phyloP scores from a whole-genome alignment of 2,888 invertebrate genomes.

The Eudemis profundana region DNA sequence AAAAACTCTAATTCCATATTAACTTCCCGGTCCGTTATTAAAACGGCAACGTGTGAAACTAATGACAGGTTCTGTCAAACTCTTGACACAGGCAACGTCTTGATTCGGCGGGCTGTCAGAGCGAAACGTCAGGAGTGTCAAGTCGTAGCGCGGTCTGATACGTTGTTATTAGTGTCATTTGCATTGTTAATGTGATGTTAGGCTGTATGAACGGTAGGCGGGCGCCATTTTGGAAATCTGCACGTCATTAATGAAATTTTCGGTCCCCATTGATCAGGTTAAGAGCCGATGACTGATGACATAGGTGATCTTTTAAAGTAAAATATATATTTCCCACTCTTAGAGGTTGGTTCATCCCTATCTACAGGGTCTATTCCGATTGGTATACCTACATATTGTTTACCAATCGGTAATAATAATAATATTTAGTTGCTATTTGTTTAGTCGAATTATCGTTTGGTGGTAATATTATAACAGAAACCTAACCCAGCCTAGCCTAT shows the following conservation, averaged over 20 bases:
- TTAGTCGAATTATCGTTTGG: no score
- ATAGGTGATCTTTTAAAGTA: no score
- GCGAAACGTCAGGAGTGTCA: constrained; percentile 69
- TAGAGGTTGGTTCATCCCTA: no score
- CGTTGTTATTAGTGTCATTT: constrained; percentile 75
- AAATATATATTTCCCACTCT: no score
- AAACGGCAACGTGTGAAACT: constrained; percentile 72
- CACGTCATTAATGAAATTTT: constrained; percentile 15
- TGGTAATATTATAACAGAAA: no score
- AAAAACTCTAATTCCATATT: constrained; percentile 42
- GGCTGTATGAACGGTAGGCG: constrained; percentile 12
- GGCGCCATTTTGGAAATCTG: not conserved
- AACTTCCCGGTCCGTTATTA: constrained; percentile 71
- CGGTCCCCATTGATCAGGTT: constrained; percentile 17
- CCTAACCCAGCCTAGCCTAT: no score
- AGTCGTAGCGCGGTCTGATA: constrained; percentile 68
- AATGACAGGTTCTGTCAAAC: constrained; percentile 72
- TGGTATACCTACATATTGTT: no score
- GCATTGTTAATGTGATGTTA: constrained; percentile 60
- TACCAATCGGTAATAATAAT: no score
- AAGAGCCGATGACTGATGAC: no score
- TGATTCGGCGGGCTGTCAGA: constrained; percentile 61
- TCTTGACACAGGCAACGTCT: constrained; percentile 71
- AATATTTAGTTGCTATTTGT: no score
- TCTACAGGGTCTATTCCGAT: no score